Evolutionary conservation across 2,113 vertebrate species (phyloP).

Genomic region (Galeopterus variegatus): DNA sequence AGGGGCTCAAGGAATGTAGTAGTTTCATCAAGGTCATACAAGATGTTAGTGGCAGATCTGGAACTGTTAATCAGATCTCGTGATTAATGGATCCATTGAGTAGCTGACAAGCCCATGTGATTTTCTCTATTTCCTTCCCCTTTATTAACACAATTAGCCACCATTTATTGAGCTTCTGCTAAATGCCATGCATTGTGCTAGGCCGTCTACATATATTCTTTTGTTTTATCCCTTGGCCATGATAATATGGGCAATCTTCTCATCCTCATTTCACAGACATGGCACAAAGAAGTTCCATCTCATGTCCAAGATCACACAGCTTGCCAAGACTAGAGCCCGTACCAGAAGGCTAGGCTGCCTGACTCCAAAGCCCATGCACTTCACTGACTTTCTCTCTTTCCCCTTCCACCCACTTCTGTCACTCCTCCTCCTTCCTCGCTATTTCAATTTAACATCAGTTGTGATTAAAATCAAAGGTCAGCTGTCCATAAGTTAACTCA

Average conservation of each 20-base stretch:
- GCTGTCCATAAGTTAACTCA: constrained; percentile 67
- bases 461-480: constrained; percentile 70
- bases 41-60: background rate
- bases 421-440: background rate
- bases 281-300: background rate
- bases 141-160: background rate
- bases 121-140: background rate
- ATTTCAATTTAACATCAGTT: constrained; percentile 65
- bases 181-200: background rate
- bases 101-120: background rate
- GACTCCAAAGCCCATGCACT: background rate
- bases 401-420: background rate
- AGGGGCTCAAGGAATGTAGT: background rate
- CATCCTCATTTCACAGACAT: background rate
- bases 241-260: background rate
- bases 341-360: background rate
- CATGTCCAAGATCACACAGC: background rate
- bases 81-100: background rate
- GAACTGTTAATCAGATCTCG: background rate
- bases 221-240: background rate
- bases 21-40: background rate
- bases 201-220: background rate
- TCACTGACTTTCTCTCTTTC: background rate
- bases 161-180: constrained; percentile 11
- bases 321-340: background rate